Conservation (phyloP, 2,113 vertebrate species). For the Rhea pennata region DNA sequence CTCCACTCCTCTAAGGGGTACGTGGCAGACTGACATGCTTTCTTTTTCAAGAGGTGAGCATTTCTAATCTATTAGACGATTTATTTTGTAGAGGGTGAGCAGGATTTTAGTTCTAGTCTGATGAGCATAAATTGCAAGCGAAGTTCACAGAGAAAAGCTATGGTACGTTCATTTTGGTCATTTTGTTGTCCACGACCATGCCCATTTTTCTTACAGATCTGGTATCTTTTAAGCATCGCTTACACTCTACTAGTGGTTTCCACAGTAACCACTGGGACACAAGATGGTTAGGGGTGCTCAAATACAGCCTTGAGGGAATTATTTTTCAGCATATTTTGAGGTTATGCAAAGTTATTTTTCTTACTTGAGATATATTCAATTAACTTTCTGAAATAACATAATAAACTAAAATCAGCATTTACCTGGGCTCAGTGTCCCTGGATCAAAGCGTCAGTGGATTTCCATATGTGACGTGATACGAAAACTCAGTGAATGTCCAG, state of each 20-base stretch:
- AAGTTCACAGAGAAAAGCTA: not conserved
- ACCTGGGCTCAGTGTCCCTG: not conserved
- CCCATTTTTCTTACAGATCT: not conserved
- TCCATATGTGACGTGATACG: not conserved
- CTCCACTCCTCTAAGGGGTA: not conserved
- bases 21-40: not conserved
- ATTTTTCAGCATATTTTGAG: not conserved
- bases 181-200: not conserved
- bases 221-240: not conserved
- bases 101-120: not conserved
- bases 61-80: not conserved
- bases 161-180: not conserved
- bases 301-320: not conserved
- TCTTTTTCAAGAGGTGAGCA: not conserved
- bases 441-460: not conserved
- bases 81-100: not conserved
- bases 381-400: not conserved
- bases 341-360: not conserved
- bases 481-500: accelerated
- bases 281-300: not conserved
- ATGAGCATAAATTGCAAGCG: not conserved
- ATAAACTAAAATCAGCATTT: not conserved
- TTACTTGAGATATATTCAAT: not conserved
- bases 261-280: not conserved
- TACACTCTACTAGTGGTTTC: not conserved